Percentiles rank a stretch among this genome's conserved stretches.
phyloP scores from a whole-genome alignment of 2,797 vertebrate genomes.

The Bucorvus abyssinicus region DNA sequence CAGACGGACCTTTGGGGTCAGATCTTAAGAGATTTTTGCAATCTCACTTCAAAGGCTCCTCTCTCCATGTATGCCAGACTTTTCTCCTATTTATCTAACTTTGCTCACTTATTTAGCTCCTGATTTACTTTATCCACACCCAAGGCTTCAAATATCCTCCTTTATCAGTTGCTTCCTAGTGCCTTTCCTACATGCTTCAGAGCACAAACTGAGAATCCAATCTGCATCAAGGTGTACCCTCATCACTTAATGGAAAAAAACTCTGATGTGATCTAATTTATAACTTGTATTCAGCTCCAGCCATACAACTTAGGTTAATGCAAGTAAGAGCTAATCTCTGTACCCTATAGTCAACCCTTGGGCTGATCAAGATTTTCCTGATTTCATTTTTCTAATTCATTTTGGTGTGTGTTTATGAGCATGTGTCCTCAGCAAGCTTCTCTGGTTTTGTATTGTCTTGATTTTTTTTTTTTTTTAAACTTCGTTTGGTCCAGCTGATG shows the following conservation, averaged over 20 bases:
- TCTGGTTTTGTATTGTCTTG: not conserved
- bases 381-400: not conserved
- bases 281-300: not conserved
- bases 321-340: not conserved
- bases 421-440: not conserved
- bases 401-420: not conserved
- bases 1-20: not conserved
- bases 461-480: not conserved
- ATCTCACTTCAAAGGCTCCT: not conserved
- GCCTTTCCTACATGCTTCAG: not conserved
- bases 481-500: not conserved
- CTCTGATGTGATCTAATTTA: not conserved
- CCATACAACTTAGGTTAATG: not conserved
- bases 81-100: not conserved
- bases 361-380: not conserved
- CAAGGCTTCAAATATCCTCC: not conserved
- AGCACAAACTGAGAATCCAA: not conserved
- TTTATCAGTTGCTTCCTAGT: not conserved
- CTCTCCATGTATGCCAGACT: not conserved
- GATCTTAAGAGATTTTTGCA: not conserved
- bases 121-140: not conserved
- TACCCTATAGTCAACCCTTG: not conserved
- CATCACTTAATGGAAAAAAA: not conserved
- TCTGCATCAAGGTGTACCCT: not conserved
- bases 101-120: not conserved